phyloP scores from a whole-genome alignment of 1,140 invertebrate species.

The Hirudo medicinalis region DNA sequence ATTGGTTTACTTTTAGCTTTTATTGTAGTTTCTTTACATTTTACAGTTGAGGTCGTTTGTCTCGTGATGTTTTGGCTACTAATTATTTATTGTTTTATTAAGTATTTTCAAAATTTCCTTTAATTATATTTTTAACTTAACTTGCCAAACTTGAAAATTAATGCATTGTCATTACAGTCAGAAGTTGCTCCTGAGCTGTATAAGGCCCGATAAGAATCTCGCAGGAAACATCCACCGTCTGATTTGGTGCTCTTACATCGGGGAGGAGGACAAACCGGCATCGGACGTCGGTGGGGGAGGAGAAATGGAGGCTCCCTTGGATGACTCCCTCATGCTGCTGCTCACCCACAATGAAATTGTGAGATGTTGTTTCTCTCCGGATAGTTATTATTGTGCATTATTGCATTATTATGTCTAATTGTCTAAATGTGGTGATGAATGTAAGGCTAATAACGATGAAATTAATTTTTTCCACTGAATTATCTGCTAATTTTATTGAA shows the following conservation, averaged over 20 bases:
- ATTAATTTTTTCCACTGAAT: too few relatives aligned
- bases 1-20: background rate
- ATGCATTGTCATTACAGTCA: constrained; percentile 23
- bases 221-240: constrained; percentile 47
- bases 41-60: too few relatives aligned
- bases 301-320: constrained; percentile 44
- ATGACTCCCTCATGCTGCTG: constrained; percentile 63
- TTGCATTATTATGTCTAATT: background rate
- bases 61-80: too few relatives aligned
- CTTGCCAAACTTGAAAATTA: background rate
- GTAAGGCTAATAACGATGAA: too few relatives aligned
- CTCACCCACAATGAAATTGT: constrained; percentile 63
- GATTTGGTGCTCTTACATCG: constrained; percentile 84
- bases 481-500: too few relatives aligned
- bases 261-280: constrained; percentile 43
- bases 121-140: too few relatives aligned
- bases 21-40: too few relatives aligned
- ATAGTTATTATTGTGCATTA: background rate
- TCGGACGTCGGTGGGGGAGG: constrained; percentile 34
- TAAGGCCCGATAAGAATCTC: constrained; percentile 38
- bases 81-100: too few relatives aligned
- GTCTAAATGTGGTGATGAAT: background rate
- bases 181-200: constrained; percentile 42
- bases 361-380: constrained; percentile 27
- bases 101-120: too few relatives aligned